Percentiles rank a stretch among this genome's conserved stretches.
These are phyloP conservation scores for Mythimna loreyi DNA, from an alignment of 2,888 invertebrate genomes.

Conservation along the genomic window DNA sequence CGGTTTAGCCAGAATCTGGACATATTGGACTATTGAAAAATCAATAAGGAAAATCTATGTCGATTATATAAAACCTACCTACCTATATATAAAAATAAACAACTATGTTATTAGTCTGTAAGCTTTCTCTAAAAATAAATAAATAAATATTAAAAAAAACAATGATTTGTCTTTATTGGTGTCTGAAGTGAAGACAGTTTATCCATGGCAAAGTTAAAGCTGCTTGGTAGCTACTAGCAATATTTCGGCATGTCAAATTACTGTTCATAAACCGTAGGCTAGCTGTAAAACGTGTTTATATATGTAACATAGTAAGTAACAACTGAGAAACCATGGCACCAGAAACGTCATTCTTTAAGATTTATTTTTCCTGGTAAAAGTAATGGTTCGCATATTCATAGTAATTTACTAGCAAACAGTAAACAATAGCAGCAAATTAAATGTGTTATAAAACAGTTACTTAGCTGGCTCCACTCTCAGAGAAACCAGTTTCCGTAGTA, in stretches of 20 bases:
- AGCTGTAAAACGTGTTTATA: not conserved
- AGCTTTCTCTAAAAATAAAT: too few species aligned
- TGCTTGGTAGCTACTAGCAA: too few species aligned
- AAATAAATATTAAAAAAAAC: too few species aligned
- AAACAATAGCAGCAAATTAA: conserved; percentile 61
- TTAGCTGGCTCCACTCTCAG: conserved; percentile 55
- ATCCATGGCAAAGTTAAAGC: not conserved
- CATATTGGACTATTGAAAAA: not conserved
- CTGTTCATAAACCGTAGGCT: not conserved
- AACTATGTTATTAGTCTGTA: not conserved
- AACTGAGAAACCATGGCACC: not conserved
- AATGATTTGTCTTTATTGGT: not conserved
- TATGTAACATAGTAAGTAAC: not conserved
- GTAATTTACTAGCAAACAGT: conserved; percentile 33
- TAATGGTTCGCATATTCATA: conserved; percentile 7
- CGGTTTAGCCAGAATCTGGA: not conserved
- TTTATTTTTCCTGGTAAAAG: not conserved
- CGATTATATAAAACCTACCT: too few species aligned
- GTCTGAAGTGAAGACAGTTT: not conserved
- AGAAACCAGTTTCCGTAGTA: conserved; percentile 65
- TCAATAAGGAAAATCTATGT: not conserved
- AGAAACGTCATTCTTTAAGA: not conserved
- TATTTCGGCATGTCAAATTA: not conserved
- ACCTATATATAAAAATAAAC: too few species aligned
- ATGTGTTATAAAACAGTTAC: conserved; percentile 63